A percentile compares a stretch with the other conserved stretches of the same genome.
phyloP scores from a whole-genome alignment of 2,888 invertebrate genomes.

The Furcula furcula region DNA sequence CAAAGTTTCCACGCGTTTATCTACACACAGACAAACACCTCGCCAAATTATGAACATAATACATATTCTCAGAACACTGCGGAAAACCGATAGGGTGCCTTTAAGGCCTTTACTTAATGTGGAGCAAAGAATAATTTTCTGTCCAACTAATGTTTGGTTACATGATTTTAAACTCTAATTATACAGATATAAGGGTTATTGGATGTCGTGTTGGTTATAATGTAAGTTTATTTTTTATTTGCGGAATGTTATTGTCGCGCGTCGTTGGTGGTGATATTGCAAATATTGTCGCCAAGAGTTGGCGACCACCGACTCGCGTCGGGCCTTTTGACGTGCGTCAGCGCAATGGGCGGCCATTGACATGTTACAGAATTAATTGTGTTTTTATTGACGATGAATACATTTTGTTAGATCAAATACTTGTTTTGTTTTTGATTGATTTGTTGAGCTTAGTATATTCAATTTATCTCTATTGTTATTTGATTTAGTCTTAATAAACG shows the following conservation, averaged over 20 bases:
- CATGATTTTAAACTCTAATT: constrained; percentile 21
- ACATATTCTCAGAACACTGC: constrained; percentile 59
- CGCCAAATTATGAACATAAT: constrained; percentile 57
- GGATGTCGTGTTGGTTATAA: background rate
- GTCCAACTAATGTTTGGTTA: constrained; percentile 5
- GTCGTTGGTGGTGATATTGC: constrained; percentile 62
- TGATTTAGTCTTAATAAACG: too few species aligned
- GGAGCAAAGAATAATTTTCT: constrained; percentile 18
- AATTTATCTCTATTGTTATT: too few species aligned
- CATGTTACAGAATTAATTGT: constrained; percentile 35
- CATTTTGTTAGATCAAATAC: constrained; percentile 17
- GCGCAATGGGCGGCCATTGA: constrained; percentile 33
- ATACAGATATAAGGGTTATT: constrained; percentile 1
- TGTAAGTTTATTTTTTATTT: constrained; percentile 16
- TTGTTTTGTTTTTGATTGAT: constrained; percentile 10
- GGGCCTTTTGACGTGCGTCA: constrained; percentile 46
- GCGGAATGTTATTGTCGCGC: constrained; percentile 43
- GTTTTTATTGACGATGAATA: constrained; percentile 13
- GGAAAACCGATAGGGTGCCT: constrained; percentile 71
- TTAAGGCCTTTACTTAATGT: constrained; percentile 51
- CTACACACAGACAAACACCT: constrained; percentile 47
- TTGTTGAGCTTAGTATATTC: too few species aligned
- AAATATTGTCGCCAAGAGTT: constrained; percentile 46
- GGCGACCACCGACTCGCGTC: constrained; percentile 44
- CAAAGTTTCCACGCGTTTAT: constrained; percentile 47